phyloP scores from a whole-genome alignment of 2,797 vertebrate species.

The Paguma larvata region DNA sequence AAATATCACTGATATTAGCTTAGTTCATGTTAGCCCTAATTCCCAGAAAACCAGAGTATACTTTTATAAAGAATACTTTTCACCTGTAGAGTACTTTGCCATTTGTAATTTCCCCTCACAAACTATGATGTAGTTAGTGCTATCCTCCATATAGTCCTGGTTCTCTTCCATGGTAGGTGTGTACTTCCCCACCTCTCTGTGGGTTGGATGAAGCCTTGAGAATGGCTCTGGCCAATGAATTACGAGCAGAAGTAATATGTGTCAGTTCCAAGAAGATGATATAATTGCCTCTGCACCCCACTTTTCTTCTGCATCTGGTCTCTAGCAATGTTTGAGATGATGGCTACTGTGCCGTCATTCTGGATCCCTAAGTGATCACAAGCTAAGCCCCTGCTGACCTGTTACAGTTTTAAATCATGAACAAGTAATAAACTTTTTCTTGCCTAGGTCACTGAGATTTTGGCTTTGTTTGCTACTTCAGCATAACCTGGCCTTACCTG shows the following conservation, averaged over 20 bases:
- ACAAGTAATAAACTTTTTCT: constrained; percentile 35
- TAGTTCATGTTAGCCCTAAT: background rate
- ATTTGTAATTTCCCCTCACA: background rate
- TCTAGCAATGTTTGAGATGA: background rate
- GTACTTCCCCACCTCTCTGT: background rate
- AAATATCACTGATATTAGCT: background rate
- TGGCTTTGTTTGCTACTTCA: constrained; percentile 26
- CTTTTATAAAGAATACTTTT: background rate
- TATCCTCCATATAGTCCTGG: background rate
- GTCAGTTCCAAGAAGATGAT: background rate
- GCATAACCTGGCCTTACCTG: background rate
- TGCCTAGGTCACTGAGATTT: constrained; percentile 7
- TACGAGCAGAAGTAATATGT: background rate
- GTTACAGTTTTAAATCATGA: background rate
- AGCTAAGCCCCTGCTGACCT: background rate
- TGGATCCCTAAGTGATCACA: background rate
- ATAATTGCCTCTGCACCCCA: background rate
- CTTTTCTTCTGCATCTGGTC: background rate
- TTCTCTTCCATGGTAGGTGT: background rate
- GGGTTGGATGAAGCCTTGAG: background rate
- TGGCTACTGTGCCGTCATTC: background rate
- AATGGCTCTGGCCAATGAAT: background rate
- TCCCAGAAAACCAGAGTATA: background rate
- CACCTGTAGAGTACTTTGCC: background rate
- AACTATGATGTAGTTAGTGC: background rate